Evolutionary conservation across 2,888 invertebrate genomes (phyloP).

Genomic region (Drosophila diplacantha): DNA sequence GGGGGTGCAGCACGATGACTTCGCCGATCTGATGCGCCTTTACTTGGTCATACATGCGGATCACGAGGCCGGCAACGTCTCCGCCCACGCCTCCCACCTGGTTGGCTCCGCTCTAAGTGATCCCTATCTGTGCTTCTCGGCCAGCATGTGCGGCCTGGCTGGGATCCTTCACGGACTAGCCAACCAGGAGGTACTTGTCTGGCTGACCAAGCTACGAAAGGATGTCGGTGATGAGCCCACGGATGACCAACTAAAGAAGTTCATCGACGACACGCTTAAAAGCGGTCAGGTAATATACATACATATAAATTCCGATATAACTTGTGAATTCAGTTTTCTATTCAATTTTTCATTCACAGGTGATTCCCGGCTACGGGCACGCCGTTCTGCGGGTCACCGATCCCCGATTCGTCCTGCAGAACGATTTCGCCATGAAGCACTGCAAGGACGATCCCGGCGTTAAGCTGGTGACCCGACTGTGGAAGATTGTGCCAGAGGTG

Average conservation of each 20-base stretch:
- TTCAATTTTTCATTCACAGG: constrained; percentile 75
- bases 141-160: constrained; percentile 88
- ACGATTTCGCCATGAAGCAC: constrained; percentile 88
- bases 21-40: constrained; percentile 80
- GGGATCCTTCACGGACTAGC: constrained; percentile 91
- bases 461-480: constrained; percentile 85
- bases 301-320: too few species aligned
- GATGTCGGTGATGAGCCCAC: constrained; percentile 87
- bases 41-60: constrained; percentile 88
- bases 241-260: constrained; percentile 91
- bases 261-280: constrained; percentile 83
- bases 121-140: constrained; percentile 87
- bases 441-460: constrained; percentile 87
- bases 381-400: constrained; percentile 90
- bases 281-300: constrained; percentile 25
- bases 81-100: constrained; percentile 88
- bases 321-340: too few species aligned
- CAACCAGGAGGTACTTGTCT: constrained; percentile 93
- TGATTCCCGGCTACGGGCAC: constrained; percentile 91
- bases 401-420: constrained; percentile 85
- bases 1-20: constrained; percentile 35
- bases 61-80: constrained; percentile 92
- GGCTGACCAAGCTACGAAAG: constrained; percentile 90
- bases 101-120: constrained; percentile 90
- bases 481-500: constrained; percentile 87